phyloP scores from a whole-genome alignment of 1,140 invertebrate species.

The Epicauta chinensis region DNA sequence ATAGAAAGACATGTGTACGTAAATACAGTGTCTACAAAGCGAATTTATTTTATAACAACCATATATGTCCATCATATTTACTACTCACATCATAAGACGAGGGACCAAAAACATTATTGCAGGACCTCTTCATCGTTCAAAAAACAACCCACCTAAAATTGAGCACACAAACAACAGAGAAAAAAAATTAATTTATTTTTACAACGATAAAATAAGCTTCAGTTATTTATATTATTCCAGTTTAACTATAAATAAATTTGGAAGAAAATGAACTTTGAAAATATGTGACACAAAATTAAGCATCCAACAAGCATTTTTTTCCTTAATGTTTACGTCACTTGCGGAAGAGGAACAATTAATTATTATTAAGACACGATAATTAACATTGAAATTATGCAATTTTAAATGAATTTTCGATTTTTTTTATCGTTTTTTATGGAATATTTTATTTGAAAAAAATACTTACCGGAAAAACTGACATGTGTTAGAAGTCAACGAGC shows the following conservation, averaged over 20 bases:
- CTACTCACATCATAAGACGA: conserved; percentile 8
- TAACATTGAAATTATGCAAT: too few relatives aligned
- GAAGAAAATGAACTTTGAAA: too few relatives aligned
- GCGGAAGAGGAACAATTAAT: background rate
- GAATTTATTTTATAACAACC: conserved; percentile 17
- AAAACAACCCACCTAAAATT: conserved; percentile 15
- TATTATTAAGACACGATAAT: background rate
- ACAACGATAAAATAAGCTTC: conserved; percentile 5
- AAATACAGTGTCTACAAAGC: conserved; percentile 15
- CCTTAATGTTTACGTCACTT: conserved; percentile 27
- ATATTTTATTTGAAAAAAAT: conserved; percentile 4
- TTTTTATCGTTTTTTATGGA: background rate
- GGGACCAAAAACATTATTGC: conserved; percentile 6
- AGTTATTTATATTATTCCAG: too few relatives aligned
- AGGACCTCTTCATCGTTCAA: conserved; percentile 21
- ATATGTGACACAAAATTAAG: conserved; percentile 1
- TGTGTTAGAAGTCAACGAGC: conserved; percentile 30
- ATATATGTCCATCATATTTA: conserved; percentile 7
- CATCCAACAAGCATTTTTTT: background rate
- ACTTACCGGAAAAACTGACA: conserved; percentile 33
- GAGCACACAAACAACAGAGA: too few relatives aligned
- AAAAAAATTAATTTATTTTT: conserved; percentile 5
- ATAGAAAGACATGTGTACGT: conserved; percentile 22
- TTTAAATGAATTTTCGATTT: too few relatives aligned
- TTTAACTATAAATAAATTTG: too few relatives aligned